These are phyloP conservation scores for Ictalurus punctatus DNA, from an alignment of 2,113 vertebrate species.

Conservation along the genomic window DNA sequence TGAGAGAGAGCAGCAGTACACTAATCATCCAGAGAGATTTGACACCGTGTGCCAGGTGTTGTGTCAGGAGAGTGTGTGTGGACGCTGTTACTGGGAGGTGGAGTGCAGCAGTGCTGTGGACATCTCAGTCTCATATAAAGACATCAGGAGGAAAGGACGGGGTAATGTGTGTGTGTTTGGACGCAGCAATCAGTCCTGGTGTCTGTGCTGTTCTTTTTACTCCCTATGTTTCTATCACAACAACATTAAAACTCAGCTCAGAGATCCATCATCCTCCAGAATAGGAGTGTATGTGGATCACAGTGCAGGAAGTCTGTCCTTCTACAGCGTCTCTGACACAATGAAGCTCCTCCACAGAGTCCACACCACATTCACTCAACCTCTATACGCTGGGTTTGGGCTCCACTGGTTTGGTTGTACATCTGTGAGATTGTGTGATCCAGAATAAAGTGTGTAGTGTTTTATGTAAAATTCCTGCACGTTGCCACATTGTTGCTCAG, in stretches of 20 bases:
- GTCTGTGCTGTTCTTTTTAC: neutral
- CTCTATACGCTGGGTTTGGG: neutral
- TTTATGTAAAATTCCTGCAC: neutral
- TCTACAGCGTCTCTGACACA: neutral
- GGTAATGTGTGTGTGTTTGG: neutral
- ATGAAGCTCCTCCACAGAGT: neutral
- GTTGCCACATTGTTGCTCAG: neutral
- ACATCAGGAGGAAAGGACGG: neutral
- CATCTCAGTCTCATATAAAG: slow-evolving; percentile 6
- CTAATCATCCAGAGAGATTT: no score
- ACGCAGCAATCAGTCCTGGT: slow-evolving; percentile 1
- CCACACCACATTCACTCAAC: neutral
- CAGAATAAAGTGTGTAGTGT: neutral
- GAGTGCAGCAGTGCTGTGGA: neutral
- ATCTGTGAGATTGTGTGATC: neutral
- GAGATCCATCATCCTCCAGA: neutral
- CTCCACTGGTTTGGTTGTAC: no score
- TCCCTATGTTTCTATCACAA: neutral
- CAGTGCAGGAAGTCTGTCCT: neutral
- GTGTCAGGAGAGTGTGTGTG: no score
- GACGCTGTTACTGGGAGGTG: no score
- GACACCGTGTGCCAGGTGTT: no score
- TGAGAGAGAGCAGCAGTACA: neutral
- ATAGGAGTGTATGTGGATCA: neutral
- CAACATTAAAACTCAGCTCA: neutral